Percentiles rank a stretch among this genome's conserved stretches.
Conservation (phyloP, 2,797 vertebrate genomes). For the Taenioides sp. region DNA sequence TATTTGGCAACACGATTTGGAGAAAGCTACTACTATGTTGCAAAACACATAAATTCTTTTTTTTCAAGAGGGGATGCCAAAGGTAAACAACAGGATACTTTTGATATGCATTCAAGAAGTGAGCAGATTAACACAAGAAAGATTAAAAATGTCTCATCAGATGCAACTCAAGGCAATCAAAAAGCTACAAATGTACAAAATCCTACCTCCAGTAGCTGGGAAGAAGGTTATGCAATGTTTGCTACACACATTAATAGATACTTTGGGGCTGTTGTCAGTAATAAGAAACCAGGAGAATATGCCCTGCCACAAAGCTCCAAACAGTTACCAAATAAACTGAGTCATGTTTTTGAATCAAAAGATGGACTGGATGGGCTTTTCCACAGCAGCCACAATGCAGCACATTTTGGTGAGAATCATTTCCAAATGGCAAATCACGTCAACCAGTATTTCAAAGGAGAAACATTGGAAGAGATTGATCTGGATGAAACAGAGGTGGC, state of each 20-base stretch:
- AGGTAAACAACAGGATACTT: constrained; percentile 16
- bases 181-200: constrained; percentile 10
- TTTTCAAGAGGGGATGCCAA: constrained; percentile 51
- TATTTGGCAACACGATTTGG: constrained; percentile 71
- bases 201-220: constrained; percentile 42
- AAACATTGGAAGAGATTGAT: constrained; percentile 35
- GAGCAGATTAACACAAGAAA: constrained; percentile 29
- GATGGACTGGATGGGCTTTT: constrained; percentile 52
- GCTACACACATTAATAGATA: constrained; percentile 73
- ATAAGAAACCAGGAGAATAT: constrained; percentile 18
- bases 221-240: constrained; percentile 69
- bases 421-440: constrained; percentile 65
- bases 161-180: neutral
- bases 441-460: constrained; percentile 70
- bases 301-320: constrained; percentile 5
- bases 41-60: constrained; percentile 70
- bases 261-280: constrained; percentile 66
- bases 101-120: constrained; percentile 13
- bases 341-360: constrained; percentile 11
- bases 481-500: constrained; percentile 13
- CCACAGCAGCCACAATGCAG: constrained; percentile 62
- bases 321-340: constrained; percentile 23
- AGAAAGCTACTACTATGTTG: constrained; percentile 73
- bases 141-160: constrained; percentile 11
- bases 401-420: constrained; percentile 68